Conservation (phyloP, 2,888 invertebrate genomes). For the Tanytarsus gracilentus region DNA sequence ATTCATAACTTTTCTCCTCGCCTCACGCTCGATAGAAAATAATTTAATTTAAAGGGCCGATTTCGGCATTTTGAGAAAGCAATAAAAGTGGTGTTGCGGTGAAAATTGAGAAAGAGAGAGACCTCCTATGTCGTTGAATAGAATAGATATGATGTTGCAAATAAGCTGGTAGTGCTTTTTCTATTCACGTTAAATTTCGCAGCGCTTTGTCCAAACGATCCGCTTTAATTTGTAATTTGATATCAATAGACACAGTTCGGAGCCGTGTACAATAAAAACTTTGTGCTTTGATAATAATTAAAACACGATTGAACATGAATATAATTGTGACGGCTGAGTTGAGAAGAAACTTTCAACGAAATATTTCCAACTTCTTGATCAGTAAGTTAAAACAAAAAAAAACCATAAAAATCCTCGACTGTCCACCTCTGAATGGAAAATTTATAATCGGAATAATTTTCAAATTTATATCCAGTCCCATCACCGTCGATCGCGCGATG, state of each 20-base stretch:
- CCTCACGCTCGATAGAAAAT: conserved; percentile 15
- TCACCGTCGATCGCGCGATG: background rate
- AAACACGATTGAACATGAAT: conserved; percentile 12
- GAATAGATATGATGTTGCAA: conserved; percentile 23
- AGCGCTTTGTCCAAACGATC: conserved; percentile 17
- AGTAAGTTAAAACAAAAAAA: too few relatives aligned
- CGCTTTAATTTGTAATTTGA: conserved; percentile 29
- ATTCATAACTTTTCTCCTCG: conserved; percentile 21
- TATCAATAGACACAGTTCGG: conserved; percentile 17
- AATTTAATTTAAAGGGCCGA: conserved; percentile 28
- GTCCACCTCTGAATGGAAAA: too few relatives aligned
- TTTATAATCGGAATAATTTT: too few relatives aligned
- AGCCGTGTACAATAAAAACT: conserved; percentile 1
- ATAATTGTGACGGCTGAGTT: too few relatives aligned
- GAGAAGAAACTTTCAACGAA: background rate
- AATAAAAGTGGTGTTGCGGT: background rate
- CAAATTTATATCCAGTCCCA: too few relatives aligned
- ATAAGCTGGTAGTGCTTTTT: conserved; percentile 26
- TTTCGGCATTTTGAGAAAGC: background rate
- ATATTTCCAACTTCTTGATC: background rate
- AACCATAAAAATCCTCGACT: too few relatives aligned
- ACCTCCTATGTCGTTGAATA: conserved; percentile 26
- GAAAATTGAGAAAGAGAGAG: conserved; percentile 2
- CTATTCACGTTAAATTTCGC: conserved; percentile 25
- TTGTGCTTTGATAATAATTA: conserved; percentile 13